phyloP scores from a whole-genome alignment of 2,797 vertebrate species.

The Eulemur mongoz region DNA sequence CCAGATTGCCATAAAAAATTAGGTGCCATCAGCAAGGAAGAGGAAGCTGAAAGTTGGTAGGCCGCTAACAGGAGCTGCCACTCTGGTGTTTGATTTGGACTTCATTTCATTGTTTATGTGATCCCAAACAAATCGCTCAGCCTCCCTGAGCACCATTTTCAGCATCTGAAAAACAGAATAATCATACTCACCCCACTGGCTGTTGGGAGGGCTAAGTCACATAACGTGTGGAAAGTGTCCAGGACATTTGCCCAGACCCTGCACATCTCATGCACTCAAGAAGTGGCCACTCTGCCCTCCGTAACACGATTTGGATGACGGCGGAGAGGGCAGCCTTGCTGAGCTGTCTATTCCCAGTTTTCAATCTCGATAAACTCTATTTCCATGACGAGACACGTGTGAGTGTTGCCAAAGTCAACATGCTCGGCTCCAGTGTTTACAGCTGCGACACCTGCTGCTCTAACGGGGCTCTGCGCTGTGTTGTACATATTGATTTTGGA shows the following conservation, averaged over 20 bases:
- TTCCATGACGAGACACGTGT: neutral
- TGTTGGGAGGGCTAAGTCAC: neutral
- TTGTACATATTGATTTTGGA: conserved; percentile 62
- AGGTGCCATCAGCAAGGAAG: neutral
- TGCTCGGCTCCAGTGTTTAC: neutral
- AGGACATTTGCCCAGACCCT: fast-evolving
- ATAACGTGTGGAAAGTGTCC: fast-evolving
- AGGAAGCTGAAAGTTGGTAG: neutral
- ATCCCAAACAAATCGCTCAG: neutral
- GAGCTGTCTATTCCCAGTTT: neutral
- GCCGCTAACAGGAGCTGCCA: neutral
- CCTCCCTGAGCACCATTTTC: neutral
- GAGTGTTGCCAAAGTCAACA: conserved; percentile 52
- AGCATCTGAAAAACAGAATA: neutral
- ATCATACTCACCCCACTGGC: neutral
- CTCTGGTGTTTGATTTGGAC: neutral
- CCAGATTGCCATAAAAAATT: neutral
- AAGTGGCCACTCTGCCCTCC: neutral
- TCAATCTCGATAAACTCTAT: neutral
- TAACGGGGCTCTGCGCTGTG: neutral
- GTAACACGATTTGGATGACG: fast-evolving
- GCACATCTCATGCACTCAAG: fast-evolving
- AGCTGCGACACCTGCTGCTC: conserved; percentile 17
- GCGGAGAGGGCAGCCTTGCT: neutral
- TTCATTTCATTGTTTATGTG: neutral